These are phyloP conservation scores for Melipona bicolor DNA, from an alignment of 2,888 invertebrate genomes.

Conservation along the genomic window DNA sequence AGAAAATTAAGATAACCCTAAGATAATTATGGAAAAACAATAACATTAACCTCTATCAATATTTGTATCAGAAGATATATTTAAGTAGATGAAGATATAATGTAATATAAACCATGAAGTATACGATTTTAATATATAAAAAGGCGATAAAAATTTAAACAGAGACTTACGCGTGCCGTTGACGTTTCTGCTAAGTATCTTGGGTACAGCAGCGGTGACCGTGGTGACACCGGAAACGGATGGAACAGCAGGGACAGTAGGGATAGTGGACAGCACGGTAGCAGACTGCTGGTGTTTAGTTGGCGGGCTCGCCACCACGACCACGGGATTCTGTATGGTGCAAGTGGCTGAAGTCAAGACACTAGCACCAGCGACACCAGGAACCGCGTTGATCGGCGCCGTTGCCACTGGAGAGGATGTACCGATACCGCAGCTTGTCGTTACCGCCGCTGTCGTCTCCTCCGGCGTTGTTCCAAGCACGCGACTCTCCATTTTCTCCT, in stretches of 20 bases:
- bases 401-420: conserved; percentile 73
- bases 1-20: not conserved
- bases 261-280: conserved; percentile 53
- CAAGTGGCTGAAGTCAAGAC: conserved; percentile 57
- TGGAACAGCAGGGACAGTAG: conserved; percentile 57
- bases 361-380: conserved; percentile 45
- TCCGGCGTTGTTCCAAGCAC: conserved; percentile 68
- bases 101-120: not conserved
- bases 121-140: not conserved
- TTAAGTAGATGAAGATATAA: not conserved
- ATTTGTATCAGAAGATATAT: not conserved
- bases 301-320: conserved; percentile 74
- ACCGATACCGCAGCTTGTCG: conserved; percentile 60
- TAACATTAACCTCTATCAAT: not conserved
- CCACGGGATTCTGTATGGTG: conserved; percentile 70
- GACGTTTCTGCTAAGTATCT: conserved; percentile 82
- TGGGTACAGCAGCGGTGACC: conserved; percentile 68
- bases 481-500: conserved; percentile 73
- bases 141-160: not conserved
- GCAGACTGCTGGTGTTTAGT: conserved; percentile 64
- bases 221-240: conserved; percentile 37
- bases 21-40: not conserved
- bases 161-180: conserved; percentile 82
- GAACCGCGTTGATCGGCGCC: conserved; percentile 70
- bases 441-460: conserved; percentile 64